phyloP scores from a whole-genome alignment of 2,888 invertebrate species.

The Criorhina ranunculi region DNA sequence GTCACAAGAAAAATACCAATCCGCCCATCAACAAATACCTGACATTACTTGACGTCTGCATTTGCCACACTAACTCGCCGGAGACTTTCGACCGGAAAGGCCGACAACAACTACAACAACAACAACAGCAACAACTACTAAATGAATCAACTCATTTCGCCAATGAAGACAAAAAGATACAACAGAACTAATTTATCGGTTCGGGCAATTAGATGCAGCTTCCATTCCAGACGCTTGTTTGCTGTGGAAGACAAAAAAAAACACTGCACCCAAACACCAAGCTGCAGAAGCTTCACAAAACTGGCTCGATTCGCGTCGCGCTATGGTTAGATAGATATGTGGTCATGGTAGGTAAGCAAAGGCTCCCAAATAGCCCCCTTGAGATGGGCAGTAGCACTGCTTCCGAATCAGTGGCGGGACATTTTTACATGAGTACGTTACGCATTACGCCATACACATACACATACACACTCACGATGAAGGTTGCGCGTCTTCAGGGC shows the following conservation, averaged over 20 bases:
- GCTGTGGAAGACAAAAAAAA: conserved; percentile 20
- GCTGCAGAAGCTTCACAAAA: conserved; percentile 40
- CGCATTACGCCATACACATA: conserved; percentile 49
- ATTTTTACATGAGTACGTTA: conserved; percentile 73
- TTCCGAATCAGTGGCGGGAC: conserved; percentile 71
- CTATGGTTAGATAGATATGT: conserved; percentile 24
- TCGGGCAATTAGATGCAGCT: conserved; percentile 75
- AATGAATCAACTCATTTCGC: conserved; percentile 75
- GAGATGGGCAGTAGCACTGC: conserved; percentile 33
- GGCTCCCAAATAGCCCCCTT: conserved; percentile 42
- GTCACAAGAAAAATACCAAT: conserved; percentile 71
- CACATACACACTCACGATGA: not conserved
- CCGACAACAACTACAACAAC: conserved; percentile 48
- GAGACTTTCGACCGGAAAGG: conserved; percentile 66
- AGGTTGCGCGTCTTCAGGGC: conserved; percentile 42
- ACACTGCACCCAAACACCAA: conserved; percentile 58
- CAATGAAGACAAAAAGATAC: conserved; percentile 65
- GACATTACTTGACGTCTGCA: conserved; percentile 77
- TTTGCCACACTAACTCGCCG: conserved; percentile 72
- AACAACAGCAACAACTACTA: conserved; percentile 48
- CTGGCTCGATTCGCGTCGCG: conserved; percentile 44
- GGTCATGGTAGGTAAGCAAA: conserved; percentile 30
- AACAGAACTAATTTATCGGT: conserved; percentile 74
- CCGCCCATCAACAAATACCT: conserved; percentile 74
- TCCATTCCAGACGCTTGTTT: conserved; percentile 73